Base-by-base conservation (phyloP, 2,888 invertebrate species). In the Drosophila pegasa region DNA sequence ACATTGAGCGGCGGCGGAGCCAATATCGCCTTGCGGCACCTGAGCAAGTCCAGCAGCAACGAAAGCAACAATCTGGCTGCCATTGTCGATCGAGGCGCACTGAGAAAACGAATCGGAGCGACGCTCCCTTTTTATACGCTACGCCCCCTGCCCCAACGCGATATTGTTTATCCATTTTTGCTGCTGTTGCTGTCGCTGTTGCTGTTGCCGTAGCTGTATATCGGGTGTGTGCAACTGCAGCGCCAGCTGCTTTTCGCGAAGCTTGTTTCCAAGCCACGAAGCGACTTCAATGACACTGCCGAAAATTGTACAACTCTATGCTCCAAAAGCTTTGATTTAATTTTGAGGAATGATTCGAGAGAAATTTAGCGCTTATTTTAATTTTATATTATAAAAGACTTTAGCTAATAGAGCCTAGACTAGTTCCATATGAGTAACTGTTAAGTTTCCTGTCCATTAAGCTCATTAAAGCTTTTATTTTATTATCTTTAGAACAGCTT, bases 11-110 rank as follows among this genome's bases (percentile, higher is more conserved):
- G 2, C 25, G 33, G 2, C 33, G 55, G 43, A n/a, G 20, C 2
- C 40, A 20, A 2, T n/a, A 51, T 16, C 18, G 57, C 16, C 22
- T 51, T 64, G 38, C 54, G 66, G 16, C 81, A 84, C 8, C 35
- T 59, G 22, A 82, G 73, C 2, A 88, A 37, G 14, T 82, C 56
- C 54, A 70, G n/a, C 0, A 88, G 22, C 1, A 70, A 48, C 3
- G 65, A 57, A 33, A 88, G 14, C 16, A 82, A 47, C 79, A 76
- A 61, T 43, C 62, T 38, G 56, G 45, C 40, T 9, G 47, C 43
- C 75, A 76, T 76, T 55, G 27, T 22, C 7, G 48, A 25, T 43
- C 37, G 20, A 48, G 22, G 45, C 25, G 18, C 20, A 72, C 60
- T 78, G 54, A 67, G 22, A 45, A 54, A 20, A 22, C 0, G 12